Evolutionary conservation across 2,797 vertebrate species (phyloP).

Genomic region (Sebastes taczanowskii): DNA sequence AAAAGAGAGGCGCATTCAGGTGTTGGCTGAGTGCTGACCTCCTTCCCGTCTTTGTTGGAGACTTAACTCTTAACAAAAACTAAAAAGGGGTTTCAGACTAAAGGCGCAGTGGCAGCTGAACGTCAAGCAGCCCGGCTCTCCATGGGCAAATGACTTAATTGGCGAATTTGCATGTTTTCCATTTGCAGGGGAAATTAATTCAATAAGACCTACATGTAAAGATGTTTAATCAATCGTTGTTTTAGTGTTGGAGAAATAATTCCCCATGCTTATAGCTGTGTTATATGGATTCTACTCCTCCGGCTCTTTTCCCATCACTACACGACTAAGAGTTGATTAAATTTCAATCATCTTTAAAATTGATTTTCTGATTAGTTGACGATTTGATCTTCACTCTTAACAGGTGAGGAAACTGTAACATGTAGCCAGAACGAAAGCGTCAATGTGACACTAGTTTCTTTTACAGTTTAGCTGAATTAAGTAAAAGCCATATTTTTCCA

Average conservation of each 20-base stretch:
- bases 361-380: constrained; percentile 59
- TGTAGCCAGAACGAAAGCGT: constrained; percentile 44
- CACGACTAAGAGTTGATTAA: constrained; percentile 23
- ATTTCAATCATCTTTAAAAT: constrained; percentile 49
- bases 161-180: constrained; percentile 95
- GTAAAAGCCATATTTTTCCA: constrained; percentile 81
- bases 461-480: constrained; percentile 84
- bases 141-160: constrained; percentile 91
- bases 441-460: constrained; percentile 75
- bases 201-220: constrained; percentile 90
- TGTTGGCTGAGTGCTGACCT: constrained; percentile 99
- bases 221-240: constrained; percentile 89
- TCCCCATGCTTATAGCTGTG: constrained; percentile 22
- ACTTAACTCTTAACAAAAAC: constrained; percentile 98
- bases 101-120: constrained; percentile 90
- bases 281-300: constrained; percentile 25
- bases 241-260: constrained; percentile 75
- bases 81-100: constrained; percentile 85
- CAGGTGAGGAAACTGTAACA: constrained; percentile 53
- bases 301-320: constrained; percentile 32
- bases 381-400: constrained; percentile 54
- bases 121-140: constrained; percentile 88
- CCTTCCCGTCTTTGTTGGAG: constrained; percentile 99
- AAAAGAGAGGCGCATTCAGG: constrained; percentile 99
- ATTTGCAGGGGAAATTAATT: constrained; percentile 90